phyloP scores from a whole-genome alignment of 2,113 vertebrate genomes.

The Xenopus borealis region DNA sequence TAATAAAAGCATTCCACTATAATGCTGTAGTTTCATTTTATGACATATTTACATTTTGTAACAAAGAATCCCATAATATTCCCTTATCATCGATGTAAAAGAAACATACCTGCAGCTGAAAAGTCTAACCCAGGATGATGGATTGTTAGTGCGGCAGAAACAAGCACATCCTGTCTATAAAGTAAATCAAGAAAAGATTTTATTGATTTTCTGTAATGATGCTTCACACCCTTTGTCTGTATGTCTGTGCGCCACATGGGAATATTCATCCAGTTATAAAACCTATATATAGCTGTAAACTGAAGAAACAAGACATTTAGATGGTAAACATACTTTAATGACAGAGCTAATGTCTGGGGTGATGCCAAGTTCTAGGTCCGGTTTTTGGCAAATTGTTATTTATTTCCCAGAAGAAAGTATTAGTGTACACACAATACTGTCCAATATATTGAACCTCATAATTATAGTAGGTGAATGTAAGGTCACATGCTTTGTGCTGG shows the following conservation, averaged over 20 bases:
- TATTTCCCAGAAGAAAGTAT: background rate
- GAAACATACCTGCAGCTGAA: background rate
- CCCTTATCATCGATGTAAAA: background rate
- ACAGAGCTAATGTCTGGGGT: background rate
- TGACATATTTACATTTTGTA: background rate
- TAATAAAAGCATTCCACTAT: background rate
- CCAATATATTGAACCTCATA: background rate
- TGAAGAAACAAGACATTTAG: background rate
- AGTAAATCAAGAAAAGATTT: background rate
- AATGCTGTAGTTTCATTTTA: background rate
- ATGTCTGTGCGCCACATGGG: background rate
- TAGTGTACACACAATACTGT: background rate
- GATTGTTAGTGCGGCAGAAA: background rate
- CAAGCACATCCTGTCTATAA: background rate
- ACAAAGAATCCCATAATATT: background rate
- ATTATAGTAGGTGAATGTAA: background rate
- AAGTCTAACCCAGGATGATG: background rate
- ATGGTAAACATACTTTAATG: background rate
- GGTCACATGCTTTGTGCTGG: background rate
- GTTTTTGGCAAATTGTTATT: background rate
- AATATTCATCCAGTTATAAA: background rate
- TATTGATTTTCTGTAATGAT: conserved; percentile 1
- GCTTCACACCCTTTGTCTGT: background rate
- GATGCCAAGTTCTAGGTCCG: background rate
- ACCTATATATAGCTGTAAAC: background rate